phyloP scores from a whole-genome alignment of 2,113 vertebrate genomes.

The Megaleporinus macrocephalus region DNA sequence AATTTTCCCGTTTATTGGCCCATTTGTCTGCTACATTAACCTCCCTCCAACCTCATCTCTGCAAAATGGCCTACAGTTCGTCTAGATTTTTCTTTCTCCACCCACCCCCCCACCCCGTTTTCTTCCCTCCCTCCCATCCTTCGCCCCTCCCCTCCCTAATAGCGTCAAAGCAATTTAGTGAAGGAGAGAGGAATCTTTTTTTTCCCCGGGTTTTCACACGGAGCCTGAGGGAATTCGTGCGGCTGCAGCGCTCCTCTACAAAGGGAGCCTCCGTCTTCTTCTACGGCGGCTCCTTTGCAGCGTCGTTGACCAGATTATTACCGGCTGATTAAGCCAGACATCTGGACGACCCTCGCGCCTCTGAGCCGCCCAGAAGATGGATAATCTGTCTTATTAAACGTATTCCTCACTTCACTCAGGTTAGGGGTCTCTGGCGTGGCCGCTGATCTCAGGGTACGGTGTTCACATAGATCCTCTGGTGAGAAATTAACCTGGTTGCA shows the following conservation, averaged over 20 bases:
- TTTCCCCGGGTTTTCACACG: slow-evolving; percentile 40
- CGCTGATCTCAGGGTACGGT: no score
- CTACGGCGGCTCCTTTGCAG: background rate
- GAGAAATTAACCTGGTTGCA: no score
- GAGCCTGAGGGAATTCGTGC: slow-evolving; percentile 20
- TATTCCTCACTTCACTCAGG: background rate
- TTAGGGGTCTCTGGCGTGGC: no score
- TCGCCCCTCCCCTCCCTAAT: slow-evolving; percentile 35
- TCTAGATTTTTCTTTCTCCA: slow-evolving; percentile 36
- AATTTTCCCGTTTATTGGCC: slow-evolving; percentile 56
- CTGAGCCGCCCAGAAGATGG: background rate
- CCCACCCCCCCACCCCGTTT: background rate
- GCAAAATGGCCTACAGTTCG: slow-evolving; percentile 40
- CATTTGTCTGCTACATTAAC: slow-evolving; percentile 64
- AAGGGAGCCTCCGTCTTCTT: slow-evolving; percentile 33
- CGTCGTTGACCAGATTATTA: slow-evolving; percentile 40
- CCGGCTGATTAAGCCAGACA: slow-evolving; percentile 42
- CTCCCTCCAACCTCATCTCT: slow-evolving; percentile 56
- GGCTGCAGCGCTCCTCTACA: slow-evolving; percentile 17
- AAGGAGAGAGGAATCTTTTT: slow-evolving; percentile 41
- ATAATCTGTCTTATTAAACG: background rate
- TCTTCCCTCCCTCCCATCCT: background rate
- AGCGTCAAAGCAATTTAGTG: slow-evolving; percentile 54
- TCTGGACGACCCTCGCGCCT: slow-evolving; percentile 20
- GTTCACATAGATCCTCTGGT: no score